phyloP scores from a whole-genome alignment of 2,888 invertebrate species.

The Allolobophora icterica region DNA sequence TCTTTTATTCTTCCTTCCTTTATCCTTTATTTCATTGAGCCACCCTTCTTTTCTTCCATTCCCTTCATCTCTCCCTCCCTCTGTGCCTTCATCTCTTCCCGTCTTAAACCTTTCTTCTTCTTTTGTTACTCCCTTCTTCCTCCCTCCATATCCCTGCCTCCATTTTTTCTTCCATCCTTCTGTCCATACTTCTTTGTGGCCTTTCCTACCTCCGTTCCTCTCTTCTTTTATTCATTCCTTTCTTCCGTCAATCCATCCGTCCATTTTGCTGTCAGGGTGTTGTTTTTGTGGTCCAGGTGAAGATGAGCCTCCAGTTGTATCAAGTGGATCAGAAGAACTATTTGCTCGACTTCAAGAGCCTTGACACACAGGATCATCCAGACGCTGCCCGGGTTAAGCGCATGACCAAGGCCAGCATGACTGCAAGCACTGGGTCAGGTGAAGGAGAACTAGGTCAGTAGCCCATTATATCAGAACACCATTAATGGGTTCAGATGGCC shows the following conservation, averaged over 20 bases:
- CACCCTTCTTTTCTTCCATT: background rate
- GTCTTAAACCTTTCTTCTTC: too few relatives aligned
- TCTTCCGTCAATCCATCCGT: too few relatives aligned
- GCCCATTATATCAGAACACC: background rate
- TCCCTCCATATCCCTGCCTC: background rate
- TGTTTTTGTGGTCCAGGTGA: constrained; percentile 66
- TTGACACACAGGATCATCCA: constrained; percentile 58
- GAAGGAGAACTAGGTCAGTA: background rate
- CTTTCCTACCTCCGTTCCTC: background rate
- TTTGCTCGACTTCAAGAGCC: constrained; percentile 93
- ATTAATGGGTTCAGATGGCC: background rate
- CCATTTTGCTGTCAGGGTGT: background rate
- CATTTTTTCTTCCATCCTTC: background rate
- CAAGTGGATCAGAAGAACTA: constrained; percentile 98
- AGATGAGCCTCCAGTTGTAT: constrained; percentile 98
- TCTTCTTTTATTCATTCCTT: background rate
- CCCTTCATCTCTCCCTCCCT: background rate
- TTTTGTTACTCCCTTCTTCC: too few relatives aligned
- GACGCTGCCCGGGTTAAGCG: constrained; percentile 48
- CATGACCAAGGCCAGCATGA: constrained; percentile 48
- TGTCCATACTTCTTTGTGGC: background rate
- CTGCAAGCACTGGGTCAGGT: constrained; percentile 7
- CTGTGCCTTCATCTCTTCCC: too few relatives aligned
- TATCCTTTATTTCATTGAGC: background rate
- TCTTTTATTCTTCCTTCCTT: too few relatives aligned